These are phyloP conservation scores for Acrocephalus scirpaceus DNA, from an alignment of 2,797 vertebrate genomes.

Conservation along the genomic window DNA sequence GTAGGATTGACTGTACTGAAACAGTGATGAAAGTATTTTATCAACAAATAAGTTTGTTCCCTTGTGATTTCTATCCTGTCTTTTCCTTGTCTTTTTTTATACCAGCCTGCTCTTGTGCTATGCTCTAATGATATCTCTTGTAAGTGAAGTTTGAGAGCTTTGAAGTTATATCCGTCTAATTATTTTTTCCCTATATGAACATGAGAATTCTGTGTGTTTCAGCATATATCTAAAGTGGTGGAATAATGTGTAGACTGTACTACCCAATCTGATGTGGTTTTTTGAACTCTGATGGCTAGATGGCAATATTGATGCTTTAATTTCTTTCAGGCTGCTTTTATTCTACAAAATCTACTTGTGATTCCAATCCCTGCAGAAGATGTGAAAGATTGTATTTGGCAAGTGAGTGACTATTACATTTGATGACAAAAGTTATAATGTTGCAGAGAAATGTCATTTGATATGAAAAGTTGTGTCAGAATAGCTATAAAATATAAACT, in stretches of 20 bases:
- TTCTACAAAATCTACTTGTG: slow-evolving; percentile 96
- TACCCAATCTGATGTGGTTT: neutral
- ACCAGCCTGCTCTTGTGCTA: neutral
- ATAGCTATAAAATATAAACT: neutral
- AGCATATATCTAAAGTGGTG: neutral
- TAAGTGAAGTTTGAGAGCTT: neutral
- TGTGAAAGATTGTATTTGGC: slow-evolving; percentile 86
- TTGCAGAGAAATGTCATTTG: neutral
- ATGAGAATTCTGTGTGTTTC: neutral
- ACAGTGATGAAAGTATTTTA: neutral
- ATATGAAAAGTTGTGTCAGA: neutral
- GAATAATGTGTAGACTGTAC: neutral
- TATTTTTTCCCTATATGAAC: neutral
- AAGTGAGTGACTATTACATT: slow-evolving; percentile 80
- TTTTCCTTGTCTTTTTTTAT: neutral
- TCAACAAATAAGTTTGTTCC: neutral
- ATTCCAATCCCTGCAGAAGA: slow-evolving; percentile 90
- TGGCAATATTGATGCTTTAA: slow-evolving; percentile 82
- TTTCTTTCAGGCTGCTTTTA: slow-evolving; percentile 89
- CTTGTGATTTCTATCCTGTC: neutral
- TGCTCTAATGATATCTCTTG: neutral
- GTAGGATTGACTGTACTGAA: neutral
- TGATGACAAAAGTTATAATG: neutral
- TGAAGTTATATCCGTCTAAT: neutral
- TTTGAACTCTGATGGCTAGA: slow-evolving; percentile 73